Percentiles rank a stretch among this genome's conserved stretches.
Evolutionary conservation across 2,113 vertebrate genomes (phyloP).

Genomic region (Chionodraco myersi): DNA sequence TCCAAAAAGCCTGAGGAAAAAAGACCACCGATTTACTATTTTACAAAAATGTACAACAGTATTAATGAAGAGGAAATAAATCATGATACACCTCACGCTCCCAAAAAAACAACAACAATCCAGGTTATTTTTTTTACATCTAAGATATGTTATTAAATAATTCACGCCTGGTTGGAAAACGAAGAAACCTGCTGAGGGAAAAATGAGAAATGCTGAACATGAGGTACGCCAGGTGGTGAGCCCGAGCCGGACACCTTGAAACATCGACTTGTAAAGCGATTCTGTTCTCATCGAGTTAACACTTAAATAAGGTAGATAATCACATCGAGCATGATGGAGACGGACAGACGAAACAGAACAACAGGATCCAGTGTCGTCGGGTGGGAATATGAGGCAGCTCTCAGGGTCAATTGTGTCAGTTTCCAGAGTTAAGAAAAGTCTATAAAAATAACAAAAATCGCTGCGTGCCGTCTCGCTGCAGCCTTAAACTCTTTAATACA

Average conservation of each 20-base stretch:
- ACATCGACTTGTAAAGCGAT: slow-evolving; percentile 84
- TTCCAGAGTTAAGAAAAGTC: slow-evolving; percentile 89
- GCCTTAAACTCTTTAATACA: slow-evolving; percentile 95
- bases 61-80: slow-evolving; percentile 86
- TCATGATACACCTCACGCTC: slow-evolving; percentile 86
- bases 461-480: slow-evolving; percentile 89
- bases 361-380: slow-evolving; percentile 92
- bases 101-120: slow-evolving; percentile 66
- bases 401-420: slow-evolving; percentile 90
- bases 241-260: slow-evolving; percentile 88
- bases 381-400: slow-evolving; percentile 88
- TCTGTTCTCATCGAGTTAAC: slow-evolving; percentile 78
- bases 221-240: slow-evolving; percentile 98
- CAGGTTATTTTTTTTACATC: slow-evolving; percentile 92
- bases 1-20: slow-evolving; percentile 91
- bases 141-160: slow-evolving; percentile 97
- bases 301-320: slow-evolving; percentile 87
- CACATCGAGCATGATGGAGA: slow-evolving; percentile 77
- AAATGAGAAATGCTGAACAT: slow-evolving; percentile 94
- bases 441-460: slow-evolving; percentile 89
- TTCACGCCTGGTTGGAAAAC: slow-evolving; percentile 92
- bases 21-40: slow-evolving; percentile 94
- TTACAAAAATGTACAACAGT: slow-evolving; percentile 98
- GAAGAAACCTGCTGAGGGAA: slow-evolving; percentile 85
- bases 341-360: slow-evolving; percentile 66